Evolutionary conservation across 2,888 invertebrate genomes (phyloP).

Genomic region (Melikaiella ostensackeni): DNA sequence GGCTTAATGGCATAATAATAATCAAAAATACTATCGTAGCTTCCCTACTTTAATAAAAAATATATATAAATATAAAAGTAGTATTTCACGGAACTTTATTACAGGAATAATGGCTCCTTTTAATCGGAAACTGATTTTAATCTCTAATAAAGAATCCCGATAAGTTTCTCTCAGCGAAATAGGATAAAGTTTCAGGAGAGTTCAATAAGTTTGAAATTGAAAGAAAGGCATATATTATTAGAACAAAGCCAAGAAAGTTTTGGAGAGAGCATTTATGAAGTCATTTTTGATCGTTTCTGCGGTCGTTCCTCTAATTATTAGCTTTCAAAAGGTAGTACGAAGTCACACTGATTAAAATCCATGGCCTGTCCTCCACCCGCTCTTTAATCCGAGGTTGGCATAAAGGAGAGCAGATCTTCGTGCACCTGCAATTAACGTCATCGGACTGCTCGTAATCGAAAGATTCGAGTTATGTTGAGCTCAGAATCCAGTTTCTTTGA

Average conservation of each 20-base stretch:
- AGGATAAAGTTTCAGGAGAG: not conserved
- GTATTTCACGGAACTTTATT: too few relatives aligned
- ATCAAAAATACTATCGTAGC: too few relatives aligned
- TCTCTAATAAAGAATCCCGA: not conserved
- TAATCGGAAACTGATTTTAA: too few relatives aligned
- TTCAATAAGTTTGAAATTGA: not conserved
- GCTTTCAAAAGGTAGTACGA: conserved; percentile 1
- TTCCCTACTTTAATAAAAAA: too few relatives aligned
- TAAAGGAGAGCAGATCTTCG: not conserved
- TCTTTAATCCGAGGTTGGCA: not conserved
- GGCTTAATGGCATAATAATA: too few relatives aligned
- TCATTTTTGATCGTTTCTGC: not conserved
- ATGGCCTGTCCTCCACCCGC: not conserved
- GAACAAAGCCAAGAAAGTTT: not conserved
- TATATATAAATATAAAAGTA: too few relatives aligned
- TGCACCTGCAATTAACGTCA: conserved; percentile 32
- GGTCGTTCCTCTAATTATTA: not conserved
- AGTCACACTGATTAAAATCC: conserved; percentile 27
- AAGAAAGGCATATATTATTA: not conserved
- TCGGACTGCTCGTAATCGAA: conserved; percentile 4
- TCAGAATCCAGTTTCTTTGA: not conserved
- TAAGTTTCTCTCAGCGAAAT: not conserved
- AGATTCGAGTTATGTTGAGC: conserved; percentile 10
- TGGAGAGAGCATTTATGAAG: not conserved
- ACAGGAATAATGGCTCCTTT: too few relatives aligned